Percentiles rank a stretch among this genome's conserved stretches.
These are phyloP conservation scores for Remorina albescens DNA, from an alignment of 2,797 vertebrate genomes.

Conservation along the genomic window DNA sequence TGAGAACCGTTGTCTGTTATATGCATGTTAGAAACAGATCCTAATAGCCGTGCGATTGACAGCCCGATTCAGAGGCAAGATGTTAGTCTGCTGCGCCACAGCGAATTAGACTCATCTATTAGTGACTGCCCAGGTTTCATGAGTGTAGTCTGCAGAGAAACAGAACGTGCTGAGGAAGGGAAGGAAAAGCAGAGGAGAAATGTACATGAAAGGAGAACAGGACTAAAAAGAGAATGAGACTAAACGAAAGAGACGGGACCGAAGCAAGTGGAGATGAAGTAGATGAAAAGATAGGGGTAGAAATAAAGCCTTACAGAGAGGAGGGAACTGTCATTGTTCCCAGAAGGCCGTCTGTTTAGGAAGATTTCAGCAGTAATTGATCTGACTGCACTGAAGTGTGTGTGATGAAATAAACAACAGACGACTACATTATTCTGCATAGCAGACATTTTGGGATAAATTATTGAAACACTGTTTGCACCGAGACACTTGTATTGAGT, in stretches of 20 bases:
- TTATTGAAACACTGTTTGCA: slow-evolving; percentile 39
- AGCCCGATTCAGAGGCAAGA: background rate
- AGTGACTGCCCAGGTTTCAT: slow-evolving; percentile 6
- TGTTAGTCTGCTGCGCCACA: background rate
- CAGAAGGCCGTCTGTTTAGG: slow-evolving; percentile 45
- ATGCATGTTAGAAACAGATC: background rate
- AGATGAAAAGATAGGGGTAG: slow-evolving; percentile 4
- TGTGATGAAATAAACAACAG: slow-evolving; percentile 59
- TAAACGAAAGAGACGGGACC: background rate
- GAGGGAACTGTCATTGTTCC: slow-evolving; percentile 27
- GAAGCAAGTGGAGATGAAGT: background rate
- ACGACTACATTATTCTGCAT: slow-evolving; percentile 53
- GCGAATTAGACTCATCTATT: slow-evolving; percentile 32
- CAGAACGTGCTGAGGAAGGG: background rate
- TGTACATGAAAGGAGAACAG: background rate
- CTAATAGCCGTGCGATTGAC: slow-evolving; percentile 13
- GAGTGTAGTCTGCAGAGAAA: slow-evolving; percentile 1
- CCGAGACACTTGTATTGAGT: slow-evolving; percentile 34
- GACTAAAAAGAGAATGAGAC: background rate
- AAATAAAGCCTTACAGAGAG: slow-evolving; percentile 19
- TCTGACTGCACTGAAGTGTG: slow-evolving; percentile 39
- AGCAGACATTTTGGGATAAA: slow-evolving; percentile 55
- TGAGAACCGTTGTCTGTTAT: background rate
- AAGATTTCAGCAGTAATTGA: slow-evolving; percentile 68
- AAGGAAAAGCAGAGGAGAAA: background rate